Base-by-base conservation (phyloP, 2,888 invertebrate species). In the Microctonus aethiopoides region DNA sequence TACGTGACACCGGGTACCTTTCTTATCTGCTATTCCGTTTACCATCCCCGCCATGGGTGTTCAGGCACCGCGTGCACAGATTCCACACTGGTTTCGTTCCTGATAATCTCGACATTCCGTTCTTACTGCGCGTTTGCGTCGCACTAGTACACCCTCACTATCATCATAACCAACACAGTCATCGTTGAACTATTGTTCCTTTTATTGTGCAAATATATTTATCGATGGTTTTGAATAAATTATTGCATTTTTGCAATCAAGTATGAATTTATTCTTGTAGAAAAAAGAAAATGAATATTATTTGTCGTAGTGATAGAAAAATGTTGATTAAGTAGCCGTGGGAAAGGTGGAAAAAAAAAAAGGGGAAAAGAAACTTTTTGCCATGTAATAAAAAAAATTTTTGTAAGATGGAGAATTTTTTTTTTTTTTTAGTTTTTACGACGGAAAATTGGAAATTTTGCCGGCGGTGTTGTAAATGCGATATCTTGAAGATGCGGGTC, bases 1-100 rank as follows among this genome's bases (percentile, higher is more conserved):
- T 78, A 85, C 85, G 85, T 84, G 84, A 85, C 84, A 79, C 79
- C 79, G 78, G 80, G 78, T 75, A 78, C 77, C 77, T 80, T 80
- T 82, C 84, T 85, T 85, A 85, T 85, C 84, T 83, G 76, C 74
- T 76, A 76, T 74, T 73, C 75, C 79, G 77, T 76, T 76, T 77
- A 72, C 74, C 75, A 75, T 75, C 74, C 71, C 78, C 76, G 52
- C 54, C 61, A 51, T 52, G 36, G 7, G 4, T 3, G 20, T 68
- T 56, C 67, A 66, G 56, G 39, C 54, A 16, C 56, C 24, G 56
- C 70, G 64, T 67, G 66, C 63, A 32, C 51, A 51, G 51, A 63
- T 52, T 67, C 71, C 46, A 57, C 64, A 65, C 75, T 77, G 79
- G 77, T 76, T 79, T 75, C 78, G 76, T 79, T 78, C 76, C 79